Conservation (phyloP, 2,113 vertebrate species). For the Takifugu bimaculatus region DNA sequence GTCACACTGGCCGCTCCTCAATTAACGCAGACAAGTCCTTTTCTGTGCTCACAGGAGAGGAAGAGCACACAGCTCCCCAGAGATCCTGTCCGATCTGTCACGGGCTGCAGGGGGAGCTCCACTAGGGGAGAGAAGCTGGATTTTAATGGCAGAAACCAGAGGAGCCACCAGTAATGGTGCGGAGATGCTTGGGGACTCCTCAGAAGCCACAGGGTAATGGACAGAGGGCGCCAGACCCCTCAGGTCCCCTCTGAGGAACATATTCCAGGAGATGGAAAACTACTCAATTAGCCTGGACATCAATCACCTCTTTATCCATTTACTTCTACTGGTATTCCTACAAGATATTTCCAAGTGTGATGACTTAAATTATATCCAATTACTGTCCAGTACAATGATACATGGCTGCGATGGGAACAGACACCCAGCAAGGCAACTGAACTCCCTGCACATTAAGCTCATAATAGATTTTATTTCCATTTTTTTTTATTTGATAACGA, state of each 20-base stretch:
- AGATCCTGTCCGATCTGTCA: constrained; percentile 37
- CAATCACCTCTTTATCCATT: too few species aligned
- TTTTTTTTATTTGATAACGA: background rate
- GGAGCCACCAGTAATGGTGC: constrained; percentile 58
- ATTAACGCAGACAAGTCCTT: constrained; percentile 62
- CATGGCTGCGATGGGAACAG: too few species aligned
- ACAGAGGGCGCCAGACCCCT: constrained; percentile 24
- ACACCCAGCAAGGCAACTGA: too few species aligned
- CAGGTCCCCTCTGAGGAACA: constrained; percentile 6
- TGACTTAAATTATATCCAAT: too few species aligned
- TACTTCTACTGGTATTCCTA: too few species aligned
- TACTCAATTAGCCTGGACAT: too few species aligned
- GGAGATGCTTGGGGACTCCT: constrained; percentile 35
- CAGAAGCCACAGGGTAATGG: constrained; percentile 24
- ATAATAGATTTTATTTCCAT: background rate
- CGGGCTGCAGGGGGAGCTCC: constrained; percentile 38
- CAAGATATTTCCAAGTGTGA: too few species aligned
- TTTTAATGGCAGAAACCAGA: constrained; percentile 55
- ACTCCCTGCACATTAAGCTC: too few species aligned
- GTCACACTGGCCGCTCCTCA: constrained; percentile 30
- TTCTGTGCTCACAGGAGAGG: constrained; percentile 41
- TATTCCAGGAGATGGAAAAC: too few species aligned
- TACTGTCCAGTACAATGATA: too few species aligned
- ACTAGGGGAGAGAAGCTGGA: constrained; percentile 48
- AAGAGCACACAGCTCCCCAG: constrained; percentile 30